These are phyloP conservation scores for Morphnarchus princeps DNA, from an alignment of 2,113 vertebrate genomes.

Conservation along the genomic window DNA sequence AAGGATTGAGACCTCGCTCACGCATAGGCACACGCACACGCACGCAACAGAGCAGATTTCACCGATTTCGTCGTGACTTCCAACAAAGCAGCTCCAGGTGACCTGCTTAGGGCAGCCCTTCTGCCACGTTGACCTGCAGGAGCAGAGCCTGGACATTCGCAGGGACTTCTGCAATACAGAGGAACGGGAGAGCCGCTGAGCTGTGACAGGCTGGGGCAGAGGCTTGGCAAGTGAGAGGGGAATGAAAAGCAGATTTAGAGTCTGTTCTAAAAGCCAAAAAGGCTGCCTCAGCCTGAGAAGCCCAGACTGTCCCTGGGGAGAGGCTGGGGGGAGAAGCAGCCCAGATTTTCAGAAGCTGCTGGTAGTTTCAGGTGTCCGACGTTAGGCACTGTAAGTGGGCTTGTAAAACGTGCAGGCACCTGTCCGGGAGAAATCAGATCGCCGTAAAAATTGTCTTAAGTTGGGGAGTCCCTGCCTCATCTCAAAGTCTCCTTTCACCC, in stretches of 20 bases:
- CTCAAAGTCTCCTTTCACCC: background rate
- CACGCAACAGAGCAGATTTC: background rate
- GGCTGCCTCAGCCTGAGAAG: background rate
- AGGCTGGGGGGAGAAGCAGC: background rate
- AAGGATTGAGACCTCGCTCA: background rate
- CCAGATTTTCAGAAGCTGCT: background rate
- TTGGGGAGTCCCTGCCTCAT: background rate
- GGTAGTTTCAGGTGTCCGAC: background rate
- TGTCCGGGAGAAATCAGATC: background rate
- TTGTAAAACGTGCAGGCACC: background rate
- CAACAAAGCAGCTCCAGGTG: background rate
- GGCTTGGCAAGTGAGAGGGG: background rate
- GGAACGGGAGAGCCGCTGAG: background rate
- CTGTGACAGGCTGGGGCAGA: background rate
- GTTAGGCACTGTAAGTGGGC: background rate
- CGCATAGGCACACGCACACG: rapidly evolving
- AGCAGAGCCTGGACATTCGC: background rate
- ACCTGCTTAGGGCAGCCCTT: background rate
- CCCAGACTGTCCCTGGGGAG: background rate
- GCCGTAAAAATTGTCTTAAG: background rate
- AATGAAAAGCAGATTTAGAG: background rate
- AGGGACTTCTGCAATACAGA: background rate
- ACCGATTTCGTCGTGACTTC: rapidly evolving
- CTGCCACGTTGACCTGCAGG: rapidly evolving
- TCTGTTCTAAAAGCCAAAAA: background rate